These are phyloP conservation scores for Lophius americanus DNA, from an alignment of 2,797 vertebrate species.

Conservation along the genomic window DNA sequence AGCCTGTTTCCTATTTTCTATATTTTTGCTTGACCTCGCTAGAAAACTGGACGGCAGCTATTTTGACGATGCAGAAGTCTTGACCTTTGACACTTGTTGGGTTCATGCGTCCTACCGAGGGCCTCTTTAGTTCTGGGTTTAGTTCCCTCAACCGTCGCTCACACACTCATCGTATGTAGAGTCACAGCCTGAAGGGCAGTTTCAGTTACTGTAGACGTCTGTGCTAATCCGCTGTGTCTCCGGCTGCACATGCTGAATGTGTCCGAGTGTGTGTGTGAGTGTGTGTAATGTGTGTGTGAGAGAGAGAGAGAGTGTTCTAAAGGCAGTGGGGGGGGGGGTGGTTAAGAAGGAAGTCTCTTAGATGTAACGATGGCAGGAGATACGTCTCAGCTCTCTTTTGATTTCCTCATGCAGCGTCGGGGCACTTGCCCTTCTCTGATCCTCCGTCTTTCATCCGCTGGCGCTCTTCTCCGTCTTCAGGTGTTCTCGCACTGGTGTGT, in stretches of 20 bases:
- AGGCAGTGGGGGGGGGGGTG: background rate
- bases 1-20: too few species aligned
- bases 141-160: background rate
- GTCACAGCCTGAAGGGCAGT: conserved; percentile 7
- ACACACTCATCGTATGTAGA: background rate
- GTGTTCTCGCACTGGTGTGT: conserved; percentile 23
- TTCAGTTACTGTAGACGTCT: conserved; percentile 34
- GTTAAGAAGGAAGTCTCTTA: conserved; percentile 24
- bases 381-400: conserved; percentile 34
- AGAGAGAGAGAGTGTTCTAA: background rate
- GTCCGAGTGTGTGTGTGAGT: conserved; percentile 8
- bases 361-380: conserved; percentile 40
- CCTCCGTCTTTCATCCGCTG: background rate
- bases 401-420: conserved; percentile 44
- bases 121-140: too few species aligned
- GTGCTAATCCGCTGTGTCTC: conserved; percentile 52
- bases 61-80: too few species aligned
- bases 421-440: conserved; percentile 3
- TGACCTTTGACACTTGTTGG: too few species aligned
- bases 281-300: conserved; percentile 10
- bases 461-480: background rate
- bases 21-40: too few species aligned
- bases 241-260: background rate
- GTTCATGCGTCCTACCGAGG: too few species aligned
- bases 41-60: too few species aligned